These are phyloP conservation scores for Leptinotarsa rubiginosa DNA, from an alignment of 2,888 invertebrate species.

Conservation along the genomic window DNA sequence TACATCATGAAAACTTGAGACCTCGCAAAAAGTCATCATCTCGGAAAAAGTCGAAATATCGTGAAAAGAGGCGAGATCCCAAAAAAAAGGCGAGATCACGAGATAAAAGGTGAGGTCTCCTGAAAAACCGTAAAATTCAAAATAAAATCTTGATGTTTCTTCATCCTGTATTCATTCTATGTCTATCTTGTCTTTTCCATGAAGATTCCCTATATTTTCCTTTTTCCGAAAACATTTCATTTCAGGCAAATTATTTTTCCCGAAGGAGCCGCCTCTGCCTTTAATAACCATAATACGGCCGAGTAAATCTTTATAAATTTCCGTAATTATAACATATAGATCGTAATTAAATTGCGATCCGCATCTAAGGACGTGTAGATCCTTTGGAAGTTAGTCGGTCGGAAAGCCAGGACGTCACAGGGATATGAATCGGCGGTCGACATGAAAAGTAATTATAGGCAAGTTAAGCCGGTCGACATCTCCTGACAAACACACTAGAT, in stretches of 20 bases:
- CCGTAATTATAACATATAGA: conserved; percentile 66
- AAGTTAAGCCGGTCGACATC: conserved; percentile 27
- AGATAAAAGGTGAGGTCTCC: no score
- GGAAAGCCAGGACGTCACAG: conserved; percentile 54
- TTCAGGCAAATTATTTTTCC: not conserved
- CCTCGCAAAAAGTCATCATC: no score
- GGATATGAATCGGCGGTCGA: conserved; percentile 39
- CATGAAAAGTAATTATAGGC: conserved; percentile 41
- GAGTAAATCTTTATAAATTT: conserved; percentile 66
- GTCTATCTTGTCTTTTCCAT: no score
- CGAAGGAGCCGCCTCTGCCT: conserved; percentile 17
- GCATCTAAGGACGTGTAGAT: conserved; percentile 54
- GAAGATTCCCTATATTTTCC: no score
- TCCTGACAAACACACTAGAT: conserved; percentile 37
- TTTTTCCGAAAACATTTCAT: no score
- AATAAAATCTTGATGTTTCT: no score
- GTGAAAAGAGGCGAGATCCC: no score
- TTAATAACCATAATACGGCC: conserved; percentile 60
- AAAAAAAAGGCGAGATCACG: no score
- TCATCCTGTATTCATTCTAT: no score
- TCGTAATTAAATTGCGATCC: conserved; percentile 65
- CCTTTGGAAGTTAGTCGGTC: conserved; percentile 58
- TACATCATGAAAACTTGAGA: no score
- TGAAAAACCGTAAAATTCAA: no score
- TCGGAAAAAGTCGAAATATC: no score